phyloP scores from a whole-genome alignment of 1,140 invertebrate species.

The Rhopalosiphum maidis region DNA sequence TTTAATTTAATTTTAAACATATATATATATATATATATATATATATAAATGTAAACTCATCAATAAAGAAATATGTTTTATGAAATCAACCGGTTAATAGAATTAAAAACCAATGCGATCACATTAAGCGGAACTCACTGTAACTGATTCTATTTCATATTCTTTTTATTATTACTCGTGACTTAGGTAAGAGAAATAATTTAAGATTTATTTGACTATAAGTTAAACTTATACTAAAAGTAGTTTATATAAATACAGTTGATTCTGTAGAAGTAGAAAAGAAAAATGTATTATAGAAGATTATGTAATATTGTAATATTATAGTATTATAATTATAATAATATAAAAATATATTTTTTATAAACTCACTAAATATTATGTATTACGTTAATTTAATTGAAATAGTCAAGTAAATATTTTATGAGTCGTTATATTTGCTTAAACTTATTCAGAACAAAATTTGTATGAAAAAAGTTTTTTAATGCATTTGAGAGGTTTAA shows the following conservation, averaged over 20 bases:
- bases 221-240: not conserved
- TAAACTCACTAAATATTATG: not conserved
- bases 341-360: not conserved
- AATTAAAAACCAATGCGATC: too few species aligned
- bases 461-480: not conserved
- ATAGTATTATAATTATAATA: not conserved
- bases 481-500: slow-evolving; percentile 8
- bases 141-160: too few species aligned
- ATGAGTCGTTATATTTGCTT: not conserved
- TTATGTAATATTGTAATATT: not conserved
- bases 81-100: too few species aligned
- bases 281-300: not conserved
- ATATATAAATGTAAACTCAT: too few species aligned
- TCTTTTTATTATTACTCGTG: not conserved
- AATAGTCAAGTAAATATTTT: not conserved
- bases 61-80: not conserved
- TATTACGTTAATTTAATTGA: not conserved
- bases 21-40: too few species aligned
- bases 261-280: not conserved
- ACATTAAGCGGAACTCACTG: too few species aligned
- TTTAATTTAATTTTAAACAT: too few species aligned
- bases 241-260: not conserved
- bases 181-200: not conserved
- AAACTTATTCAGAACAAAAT: not conserved
- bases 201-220: not conserved